Evolutionary conservation across 2,797 vertebrate genomes (phyloP), one percentile per base, ranked within the genome.

Genomic region (Pseudotriccus pelzelni): DNA sequence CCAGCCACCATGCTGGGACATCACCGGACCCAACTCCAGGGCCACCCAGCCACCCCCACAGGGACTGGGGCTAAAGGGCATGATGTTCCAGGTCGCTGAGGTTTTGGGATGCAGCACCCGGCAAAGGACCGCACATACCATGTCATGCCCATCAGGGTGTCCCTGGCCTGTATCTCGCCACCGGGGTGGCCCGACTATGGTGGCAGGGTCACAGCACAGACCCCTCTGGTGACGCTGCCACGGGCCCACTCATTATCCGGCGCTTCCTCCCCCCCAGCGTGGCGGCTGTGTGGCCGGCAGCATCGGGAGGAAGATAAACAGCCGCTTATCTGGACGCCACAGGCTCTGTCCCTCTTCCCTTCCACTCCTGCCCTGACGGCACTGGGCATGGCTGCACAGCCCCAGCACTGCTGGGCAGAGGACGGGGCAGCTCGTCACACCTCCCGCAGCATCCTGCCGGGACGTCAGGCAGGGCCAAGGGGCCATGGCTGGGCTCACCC

Each of bases 241-340:
- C 10, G 80, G 86, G 96, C 97, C 98, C 98, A 98, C 98, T 98
- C 97, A 99, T 99, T 99, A 98, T 99, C 98, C 97, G 17, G 44
- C 27, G 93, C 98, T 99, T 99, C 98, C 98, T 98, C 98, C 96
- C 96, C 96, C 96, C 97, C 97, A 41, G 50, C 20, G 21, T 14
- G 43, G 75, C 72, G 39, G 80, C 86, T 58, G 36, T 14, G 94
- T 95, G 96, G 98, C 98, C 98, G 94, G 95, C 98, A 98, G 98
- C 98, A 99, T 99, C 98, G 96, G 98, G 98, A 98, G 98, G 98
- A 99, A 99, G 98, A 98, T 98, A 99, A 99, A 99, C 98, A 99
- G 98, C 95, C 39, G 95, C 98, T 99, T 99, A 99, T 99, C 99
- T 99, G 98, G 97, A 94, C 93, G 97, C 96, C 96, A 73, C 99